Base-by-base conservation (phyloP, 2,888 invertebrate genomes). In the Drosophila lacicola region DNA sequence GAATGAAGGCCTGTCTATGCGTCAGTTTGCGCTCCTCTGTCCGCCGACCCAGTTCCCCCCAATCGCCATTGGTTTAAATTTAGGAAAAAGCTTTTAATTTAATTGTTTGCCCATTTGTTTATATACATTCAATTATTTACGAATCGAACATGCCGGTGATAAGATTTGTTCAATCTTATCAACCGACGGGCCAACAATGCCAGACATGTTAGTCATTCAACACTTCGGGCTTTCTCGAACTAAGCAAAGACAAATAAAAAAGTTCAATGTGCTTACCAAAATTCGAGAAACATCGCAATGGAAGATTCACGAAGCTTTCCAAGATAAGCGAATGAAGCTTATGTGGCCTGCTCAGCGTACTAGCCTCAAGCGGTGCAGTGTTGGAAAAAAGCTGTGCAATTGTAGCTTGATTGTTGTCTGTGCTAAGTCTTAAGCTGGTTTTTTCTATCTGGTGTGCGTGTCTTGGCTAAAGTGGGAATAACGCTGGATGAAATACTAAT, bases 141-240 rank as follows among this genome's bases (percentile, higher is more conserved):
- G n/a, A 42, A 54, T 25, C 25, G 37, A 41, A 41, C 33, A 53
- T 74, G 75, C 75, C 78, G 76, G 76, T 70, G 76, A 76, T 76
- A 78, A 78, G 69, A 50, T 50, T 50, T 51, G 42, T 25, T 37
- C 21, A 39, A 17, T 53, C 44, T 60, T 78, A 78, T 78, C 78
- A 67, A 45, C 19, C 19, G 25, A 6, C 9, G 41, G 9, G 14
- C 19, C 10, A 33, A 41, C 11, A 34, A 39, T 34, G 33, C 19
- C 36, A 14, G 37, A 33, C 21, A 29, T 49, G 33, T 78, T 75
- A 74, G 49, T 75, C 69, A 75, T 41, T 33, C 63, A 49, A 34
- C 39, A 45, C 11, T n/a, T 25, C 33, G 58, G 58, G 49, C 41
- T 56, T 61, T 60, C 60, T 63, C 36, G 36, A 36, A 47, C 34